phyloP scores from a whole-genome alignment of 2,797 vertebrate genomes.

The Hydrolagus colliei region DNA sequence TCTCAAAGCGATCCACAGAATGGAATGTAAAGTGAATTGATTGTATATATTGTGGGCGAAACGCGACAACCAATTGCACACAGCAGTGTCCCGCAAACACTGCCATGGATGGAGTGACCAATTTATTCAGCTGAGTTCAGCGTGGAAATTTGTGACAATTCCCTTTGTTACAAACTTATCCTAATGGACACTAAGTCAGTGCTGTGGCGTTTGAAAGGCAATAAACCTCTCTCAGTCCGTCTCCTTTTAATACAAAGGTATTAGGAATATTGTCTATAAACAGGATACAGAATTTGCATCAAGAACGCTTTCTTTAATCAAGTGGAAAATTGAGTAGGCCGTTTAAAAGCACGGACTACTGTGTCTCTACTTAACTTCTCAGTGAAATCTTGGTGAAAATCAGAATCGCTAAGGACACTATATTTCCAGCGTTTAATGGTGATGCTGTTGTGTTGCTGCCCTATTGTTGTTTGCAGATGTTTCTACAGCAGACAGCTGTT shows the following conservation, averaged over 20 bases:
- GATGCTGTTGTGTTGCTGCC: too few species aligned
- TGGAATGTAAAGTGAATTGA: too few species aligned
- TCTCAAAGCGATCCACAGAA: too few species aligned
- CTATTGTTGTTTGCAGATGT: not conserved
- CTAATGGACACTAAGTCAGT: not conserved
- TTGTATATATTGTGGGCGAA: too few species aligned
- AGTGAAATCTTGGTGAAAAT: too few species aligned
- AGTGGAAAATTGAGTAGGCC: not conserved
- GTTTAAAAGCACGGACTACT: not conserved
- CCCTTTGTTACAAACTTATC: too few species aligned
- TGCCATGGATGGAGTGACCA: too few species aligned
- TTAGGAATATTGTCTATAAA: not conserved
- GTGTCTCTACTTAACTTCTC: not conserved
- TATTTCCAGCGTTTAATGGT: too few species aligned
- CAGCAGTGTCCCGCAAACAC: too few species aligned
- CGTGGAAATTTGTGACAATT: not conserved
- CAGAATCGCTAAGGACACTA: not conserved
- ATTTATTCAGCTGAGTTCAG: not conserved
- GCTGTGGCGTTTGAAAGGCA: not conserved
- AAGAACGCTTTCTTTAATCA: not conserved
- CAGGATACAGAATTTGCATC: not conserved
- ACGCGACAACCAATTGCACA: too few species aligned
- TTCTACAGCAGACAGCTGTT: slow-evolving; percentile 15
- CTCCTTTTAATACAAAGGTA: not conserved
- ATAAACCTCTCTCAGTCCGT: not conserved